A percentile compares a stretch with the other conserved stretches of the same genome.
These are phyloP conservation scores for Carassius carassius DNA, from an alignment of 2,113 vertebrate genomes.

Conservation along the genomic window DNA sequence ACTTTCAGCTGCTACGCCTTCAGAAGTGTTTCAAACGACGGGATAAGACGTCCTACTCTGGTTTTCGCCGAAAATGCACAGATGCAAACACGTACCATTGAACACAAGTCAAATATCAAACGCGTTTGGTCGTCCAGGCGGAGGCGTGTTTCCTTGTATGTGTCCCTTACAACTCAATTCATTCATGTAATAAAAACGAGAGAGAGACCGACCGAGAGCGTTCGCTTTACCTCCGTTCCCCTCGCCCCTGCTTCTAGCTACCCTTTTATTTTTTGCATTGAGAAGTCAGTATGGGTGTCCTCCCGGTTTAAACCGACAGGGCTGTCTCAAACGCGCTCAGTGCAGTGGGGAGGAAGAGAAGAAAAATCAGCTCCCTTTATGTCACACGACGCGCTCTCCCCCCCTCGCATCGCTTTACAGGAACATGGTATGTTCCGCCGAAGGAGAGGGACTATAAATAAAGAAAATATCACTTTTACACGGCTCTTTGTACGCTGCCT, in stretches of 20 bases:
- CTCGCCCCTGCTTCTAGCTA: slow-evolving; percentile 82
- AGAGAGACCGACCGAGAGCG: slow-evolving; percentile 63
- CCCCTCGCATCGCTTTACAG: slow-evolving; percentile 68
- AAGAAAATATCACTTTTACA: slow-evolving; percentile 72
- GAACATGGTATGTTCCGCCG: slow-evolving; percentile 82
- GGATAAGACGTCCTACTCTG: slow-evolving; percentile 63
- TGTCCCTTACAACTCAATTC: slow-evolving; percentile 75
- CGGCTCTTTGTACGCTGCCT: slow-evolving; percentile 75
- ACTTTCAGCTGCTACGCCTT: slow-evolving; percentile 69
- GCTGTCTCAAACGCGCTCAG: slow-evolving; percentile 79
- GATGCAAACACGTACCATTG: slow-evolving; percentile 72
- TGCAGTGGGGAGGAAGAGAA: slow-evolving; percentile 59
- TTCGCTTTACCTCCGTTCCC: slow-evolving; percentile 77
- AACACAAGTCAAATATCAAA: slow-evolving; percentile 74
- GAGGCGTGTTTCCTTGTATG: slow-evolving; percentile 75
- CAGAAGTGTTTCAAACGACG: slow-evolving; percentile 59
- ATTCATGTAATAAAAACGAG: slow-evolving; percentile 55
- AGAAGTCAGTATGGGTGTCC: slow-evolving; percentile 92
- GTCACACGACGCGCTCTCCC: slow-evolving; percentile 53
- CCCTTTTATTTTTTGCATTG: slow-evolving; percentile 88
- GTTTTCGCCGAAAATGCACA: slow-evolving; percentile 76
- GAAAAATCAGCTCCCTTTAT: slow-evolving; percentile 56
- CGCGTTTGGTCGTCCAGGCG: slow-evolving; percentile 71
- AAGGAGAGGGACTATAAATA: slow-evolving; percentile 79
- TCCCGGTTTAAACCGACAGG: slow-evolving; percentile 98